phyloP scores from a whole-genome alignment of 2,888 invertebrate genomes.

The Acronicta psi region DNA sequence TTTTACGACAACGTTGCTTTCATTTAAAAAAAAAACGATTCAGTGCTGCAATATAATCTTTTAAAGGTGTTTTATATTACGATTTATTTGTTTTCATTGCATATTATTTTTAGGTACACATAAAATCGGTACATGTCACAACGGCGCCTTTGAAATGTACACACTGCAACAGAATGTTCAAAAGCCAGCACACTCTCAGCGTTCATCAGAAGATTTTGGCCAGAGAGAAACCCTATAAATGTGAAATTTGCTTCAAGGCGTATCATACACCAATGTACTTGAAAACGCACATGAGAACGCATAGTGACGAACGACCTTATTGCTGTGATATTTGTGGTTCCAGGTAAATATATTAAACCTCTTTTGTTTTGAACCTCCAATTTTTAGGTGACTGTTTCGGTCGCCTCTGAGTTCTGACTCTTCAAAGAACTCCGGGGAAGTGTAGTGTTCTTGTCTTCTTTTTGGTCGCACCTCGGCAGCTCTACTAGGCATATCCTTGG shows the following conservation, averaged over 20 bases:
- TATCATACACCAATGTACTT: conserved; percentile 53
- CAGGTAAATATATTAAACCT: conserved; percentile 38
- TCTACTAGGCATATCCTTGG: too few relatives aligned
- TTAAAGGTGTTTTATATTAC: too few relatives aligned
- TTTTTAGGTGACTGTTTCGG: too few relatives aligned
- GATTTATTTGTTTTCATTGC: not conserved
- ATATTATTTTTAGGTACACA: conserved; percentile 53
- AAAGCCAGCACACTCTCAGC: conserved; percentile 57
- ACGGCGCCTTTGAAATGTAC: conserved; percentile 59
- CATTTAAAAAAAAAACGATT: too few relatives aligned
- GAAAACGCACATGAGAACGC: conserved; percentile 69
- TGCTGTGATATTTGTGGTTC: conserved; percentile 65
- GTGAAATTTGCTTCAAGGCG: conserved; percentile 66
- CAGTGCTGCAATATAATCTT: too few relatives aligned
- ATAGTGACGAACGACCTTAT: conserved; percentile 65
- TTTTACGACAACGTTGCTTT: too few relatives aligned
- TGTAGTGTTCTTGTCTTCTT: too few relatives aligned
- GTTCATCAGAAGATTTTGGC: conserved; percentile 56
- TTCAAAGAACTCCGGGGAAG: too few relatives aligned
- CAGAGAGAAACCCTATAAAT: conserved; percentile 59
- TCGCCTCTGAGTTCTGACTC: too few relatives aligned
- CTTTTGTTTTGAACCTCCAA: too few relatives aligned
- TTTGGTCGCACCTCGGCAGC: too few relatives aligned
- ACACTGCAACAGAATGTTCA: conserved; percentile 69
- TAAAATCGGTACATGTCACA: conserved; percentile 48